These are phyloP conservation scores for Campoplex capitator DNA, from an alignment of 2,888 invertebrate species.

Conservation along the genomic window DNA sequence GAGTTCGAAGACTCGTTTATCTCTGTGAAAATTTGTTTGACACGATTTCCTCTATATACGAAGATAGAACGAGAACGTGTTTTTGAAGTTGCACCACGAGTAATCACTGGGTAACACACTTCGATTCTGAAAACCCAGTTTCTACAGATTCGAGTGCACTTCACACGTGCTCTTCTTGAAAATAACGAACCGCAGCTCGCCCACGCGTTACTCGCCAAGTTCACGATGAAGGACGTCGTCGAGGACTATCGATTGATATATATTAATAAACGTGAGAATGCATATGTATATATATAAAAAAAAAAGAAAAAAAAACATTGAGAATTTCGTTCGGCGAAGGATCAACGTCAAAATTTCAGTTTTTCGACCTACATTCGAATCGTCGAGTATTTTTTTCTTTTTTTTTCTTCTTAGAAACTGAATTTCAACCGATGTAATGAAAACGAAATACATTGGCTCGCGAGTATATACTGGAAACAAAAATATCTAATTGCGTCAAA, in stretches of 20 bases:
- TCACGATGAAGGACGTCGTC: conserved; percentile 34
- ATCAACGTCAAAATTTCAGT: neutral
- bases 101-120: neutral
- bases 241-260: conserved; percentile 32
- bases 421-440: neutral
- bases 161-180: conserved; percentile 32
- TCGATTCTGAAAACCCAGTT: neutral
- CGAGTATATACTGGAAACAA: neutral
- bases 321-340: neutral
- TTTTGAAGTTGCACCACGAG: neutral
- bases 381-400: neutral
- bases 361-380: neutral
- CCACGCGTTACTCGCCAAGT: conserved; percentile 55
- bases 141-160: conserved; percentile 2
- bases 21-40: neutral
- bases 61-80: neutral
- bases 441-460: neutral
- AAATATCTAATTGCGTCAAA: neutral
- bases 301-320: neutral
- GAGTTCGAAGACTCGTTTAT: neutral
- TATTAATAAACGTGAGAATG: neutral
- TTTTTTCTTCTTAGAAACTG: neutral
- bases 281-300: neutral
- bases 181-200: conserved; percentile 46
- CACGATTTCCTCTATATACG: neutral